phyloP scores from a whole-genome alignment of 2,797 vertebrate species.

The Xenopus petersii region DNA sequence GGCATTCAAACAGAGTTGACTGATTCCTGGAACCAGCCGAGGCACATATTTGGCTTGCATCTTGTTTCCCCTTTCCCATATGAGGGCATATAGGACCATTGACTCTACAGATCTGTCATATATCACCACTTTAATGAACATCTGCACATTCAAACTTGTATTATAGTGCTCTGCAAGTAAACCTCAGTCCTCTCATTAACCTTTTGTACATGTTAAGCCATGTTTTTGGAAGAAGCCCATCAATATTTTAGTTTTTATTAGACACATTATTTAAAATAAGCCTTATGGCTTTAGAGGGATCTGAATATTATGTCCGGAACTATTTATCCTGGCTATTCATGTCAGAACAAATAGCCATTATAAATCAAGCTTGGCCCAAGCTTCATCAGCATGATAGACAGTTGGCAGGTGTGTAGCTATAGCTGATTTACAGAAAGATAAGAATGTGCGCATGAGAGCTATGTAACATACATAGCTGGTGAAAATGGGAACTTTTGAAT shows the following conservation, averaged over 20 bases:
- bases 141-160: conserved; percentile 17
- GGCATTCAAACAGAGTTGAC: conserved; percentile 25
- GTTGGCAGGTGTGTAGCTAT: conserved; percentile 22
- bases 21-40: conserved; percentile 25
- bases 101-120: conserved; percentile 30
- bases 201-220: conserved; percentile 8
- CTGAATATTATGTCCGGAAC: conserved; percentile 17
- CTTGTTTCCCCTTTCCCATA: conserved; percentile 5
- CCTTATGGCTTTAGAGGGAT: conserved; percentile 28
- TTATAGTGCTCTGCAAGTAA: conserved; percentile 30
- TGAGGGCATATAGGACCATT: background rate
- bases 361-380: conserved; percentile 26
- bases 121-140: conserved; percentile 6
- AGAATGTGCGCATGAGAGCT: conserved; percentile 18
- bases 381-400: conserved; percentile 28
- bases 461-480: conserved; percentile 17
- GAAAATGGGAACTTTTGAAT: conserved; percentile 4
- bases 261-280: conserved; percentile 36
- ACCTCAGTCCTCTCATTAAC: conserved; percentile 6
- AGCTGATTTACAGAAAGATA: conserved; percentile 32
- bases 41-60: conserved; percentile 31
- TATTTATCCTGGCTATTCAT: conserved; percentile 41
- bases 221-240: conserved; percentile 32
- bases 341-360: conserved; percentile 34
- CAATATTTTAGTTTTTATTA: conserved; percentile 32